Evolutionary conservation across 2,113 vertebrate genomes (phyloP).

Genomic region (Rhinolophus sinicus): DNA sequence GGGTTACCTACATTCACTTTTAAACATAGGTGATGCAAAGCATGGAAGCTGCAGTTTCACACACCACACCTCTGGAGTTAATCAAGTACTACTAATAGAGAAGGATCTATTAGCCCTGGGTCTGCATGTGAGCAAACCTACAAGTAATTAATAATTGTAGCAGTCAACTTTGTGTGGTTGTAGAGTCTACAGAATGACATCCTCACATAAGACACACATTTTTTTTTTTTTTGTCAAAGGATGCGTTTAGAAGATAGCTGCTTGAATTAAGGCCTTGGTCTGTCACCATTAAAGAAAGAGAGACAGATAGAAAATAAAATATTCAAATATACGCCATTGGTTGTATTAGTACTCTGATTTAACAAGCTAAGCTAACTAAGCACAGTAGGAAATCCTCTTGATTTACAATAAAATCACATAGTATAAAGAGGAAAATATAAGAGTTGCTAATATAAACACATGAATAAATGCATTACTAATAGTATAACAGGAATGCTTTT

Average conservation of each 20-base stretch:
- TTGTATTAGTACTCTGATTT: background rate
- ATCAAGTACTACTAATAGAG: background rate
- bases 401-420: background rate
- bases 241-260: background rate
- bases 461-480: background rate
- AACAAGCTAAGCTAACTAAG: background rate
- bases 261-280: background rate
- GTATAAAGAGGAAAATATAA: background rate
- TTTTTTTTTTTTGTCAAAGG: background rate
- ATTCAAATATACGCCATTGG: background rate
- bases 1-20: fast-evolving
- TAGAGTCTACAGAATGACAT: background rate
- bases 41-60: background rate
- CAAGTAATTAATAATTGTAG: background rate
- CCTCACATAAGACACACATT: background rate
- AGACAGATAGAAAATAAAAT: background rate
- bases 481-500: background rate
- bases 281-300: background rate
- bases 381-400: background rate
- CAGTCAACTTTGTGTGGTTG: background rate
- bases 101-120: background rate
- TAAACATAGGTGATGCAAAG: background rate
- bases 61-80: background rate
- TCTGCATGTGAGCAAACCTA: background rate
- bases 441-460: background rate